phyloP scores from a whole-genome alignment of 2,113 vertebrate species.

The Chloroceryle aenea region DNA sequence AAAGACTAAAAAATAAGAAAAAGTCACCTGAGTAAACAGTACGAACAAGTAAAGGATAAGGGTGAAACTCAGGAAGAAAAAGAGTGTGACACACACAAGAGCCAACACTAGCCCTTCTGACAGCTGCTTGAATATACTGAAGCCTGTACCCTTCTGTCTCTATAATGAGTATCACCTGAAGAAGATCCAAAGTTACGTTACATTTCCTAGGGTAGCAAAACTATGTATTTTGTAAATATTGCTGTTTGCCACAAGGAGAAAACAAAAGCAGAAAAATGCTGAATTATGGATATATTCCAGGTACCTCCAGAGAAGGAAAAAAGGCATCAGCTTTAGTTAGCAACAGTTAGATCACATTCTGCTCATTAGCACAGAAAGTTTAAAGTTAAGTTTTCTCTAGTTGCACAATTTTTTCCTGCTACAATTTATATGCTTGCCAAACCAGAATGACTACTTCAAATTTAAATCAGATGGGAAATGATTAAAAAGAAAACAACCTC shows the following conservation, averaged over 20 bases:
- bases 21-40: neutral
- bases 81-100: neutral
- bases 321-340: neutral
- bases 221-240: neutral
- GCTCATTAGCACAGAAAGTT: neutral
- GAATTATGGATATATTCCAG: conserved; percentile 14
- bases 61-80: neutral
- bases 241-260: neutral
- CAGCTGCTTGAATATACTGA: neutral
- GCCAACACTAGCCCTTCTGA: neutral
- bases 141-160: neutral
- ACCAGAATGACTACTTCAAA: conserved; percentile 45
- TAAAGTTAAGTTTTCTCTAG: conserved; percentile 17
- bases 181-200: neutral
- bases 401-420: conserved; percentile 43
- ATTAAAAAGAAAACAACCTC: conserved; percentile 5
- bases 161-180: neutral
- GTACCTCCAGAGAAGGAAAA: conserved; percentile 25
- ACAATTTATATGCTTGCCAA: neutral
- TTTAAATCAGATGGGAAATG: conserved; percentile 36
- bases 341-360: neutral
- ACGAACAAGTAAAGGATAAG: neutral
- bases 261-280: neutral
- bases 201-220: neutral
- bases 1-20: neutral